phyloP scores from a whole-genome alignment of 2,888 invertebrate genomes.

The Nemotelus nigrinus region DNA sequence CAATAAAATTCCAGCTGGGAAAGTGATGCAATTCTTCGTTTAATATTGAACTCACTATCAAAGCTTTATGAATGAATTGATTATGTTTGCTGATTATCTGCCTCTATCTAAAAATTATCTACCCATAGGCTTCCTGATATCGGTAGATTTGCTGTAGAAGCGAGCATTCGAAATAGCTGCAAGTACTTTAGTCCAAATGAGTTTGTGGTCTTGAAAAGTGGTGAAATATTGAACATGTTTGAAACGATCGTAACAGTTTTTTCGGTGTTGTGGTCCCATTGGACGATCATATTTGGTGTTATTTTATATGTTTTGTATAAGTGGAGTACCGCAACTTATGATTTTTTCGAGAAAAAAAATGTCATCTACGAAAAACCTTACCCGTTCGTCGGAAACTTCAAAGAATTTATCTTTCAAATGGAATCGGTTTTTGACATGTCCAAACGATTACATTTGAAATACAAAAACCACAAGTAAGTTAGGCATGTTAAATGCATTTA shows the following conservation, averaged over 20 bases:
- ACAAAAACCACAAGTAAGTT: background rate
- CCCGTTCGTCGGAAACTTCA: background rate
- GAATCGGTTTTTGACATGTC: background rate
- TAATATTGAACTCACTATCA: no score
- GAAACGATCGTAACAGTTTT: background rate
- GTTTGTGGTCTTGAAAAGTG: no score
- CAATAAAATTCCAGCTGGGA: no score
- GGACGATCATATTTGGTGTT: background rate
- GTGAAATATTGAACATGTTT: background rate
- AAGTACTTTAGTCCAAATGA: no score
- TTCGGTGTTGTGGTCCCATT: background rate
- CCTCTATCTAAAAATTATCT: no score
- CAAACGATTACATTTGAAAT: background rate
- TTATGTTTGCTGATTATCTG: no score
- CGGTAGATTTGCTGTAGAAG: no score
- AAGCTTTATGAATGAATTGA: no score
- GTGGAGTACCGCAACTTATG: background rate
- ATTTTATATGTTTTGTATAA: background rate
- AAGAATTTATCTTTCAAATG: background rate
- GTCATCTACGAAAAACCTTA: background rate
- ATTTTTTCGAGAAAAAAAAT: background rate
- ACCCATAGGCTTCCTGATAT: no score
- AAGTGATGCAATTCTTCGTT: no score
- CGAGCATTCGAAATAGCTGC: no score
- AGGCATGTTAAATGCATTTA: background rate